These are phyloP conservation scores for Nematolebias whitei DNA, from an alignment of 2,113 vertebrate genomes.

Conservation along the genomic window DNA sequence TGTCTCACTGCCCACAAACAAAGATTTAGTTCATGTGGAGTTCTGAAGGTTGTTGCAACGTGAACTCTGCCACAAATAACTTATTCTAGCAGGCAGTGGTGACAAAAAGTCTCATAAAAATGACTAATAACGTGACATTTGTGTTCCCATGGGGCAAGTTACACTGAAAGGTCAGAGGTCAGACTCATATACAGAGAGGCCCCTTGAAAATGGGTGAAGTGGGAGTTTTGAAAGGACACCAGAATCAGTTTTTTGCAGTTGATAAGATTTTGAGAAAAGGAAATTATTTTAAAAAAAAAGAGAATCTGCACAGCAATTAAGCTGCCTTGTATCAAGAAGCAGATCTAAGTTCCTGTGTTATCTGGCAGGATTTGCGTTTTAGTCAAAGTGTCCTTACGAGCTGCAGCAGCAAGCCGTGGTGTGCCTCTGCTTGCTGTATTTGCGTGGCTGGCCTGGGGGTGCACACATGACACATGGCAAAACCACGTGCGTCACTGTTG, in stretches of 20 bases:
- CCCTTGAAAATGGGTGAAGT: neutral
- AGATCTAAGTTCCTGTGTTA: constrained; percentile 8
- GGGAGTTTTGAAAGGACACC: neutral
- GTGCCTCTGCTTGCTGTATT: constrained; percentile 31
- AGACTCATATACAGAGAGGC: neutral
- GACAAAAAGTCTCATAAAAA: neutral
- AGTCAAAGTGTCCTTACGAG: constrained; percentile 36
- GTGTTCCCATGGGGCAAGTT: neutral
- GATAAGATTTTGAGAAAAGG: too few relatives aligned
- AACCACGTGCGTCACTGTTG: constrained; percentile 64
- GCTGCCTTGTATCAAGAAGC: neutral
- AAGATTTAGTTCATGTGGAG: neutral
- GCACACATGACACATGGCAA: constrained; percentile 44
- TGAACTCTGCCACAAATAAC: neutral
- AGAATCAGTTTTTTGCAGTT: too few relatives aligned
- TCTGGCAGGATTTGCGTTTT: constrained; percentile 7
- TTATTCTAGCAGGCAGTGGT: neutral
- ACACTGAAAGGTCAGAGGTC: neutral
- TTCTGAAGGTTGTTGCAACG: neutral
- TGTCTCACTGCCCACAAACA: too few relatives aligned
- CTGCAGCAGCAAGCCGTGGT: constrained; percentile 32
- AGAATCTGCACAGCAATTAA: constrained; percentile 9
- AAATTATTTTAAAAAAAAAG: too few relatives aligned
- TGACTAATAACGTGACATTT: neutral
- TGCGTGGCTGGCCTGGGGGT: constrained; percentile 33